A percentile compares a stretch with the other conserved stretches of the same genome.
Evolutionary conservation across 2,888 invertebrate genomes (phyloP).

Genomic region (Thera britannica): DNA sequence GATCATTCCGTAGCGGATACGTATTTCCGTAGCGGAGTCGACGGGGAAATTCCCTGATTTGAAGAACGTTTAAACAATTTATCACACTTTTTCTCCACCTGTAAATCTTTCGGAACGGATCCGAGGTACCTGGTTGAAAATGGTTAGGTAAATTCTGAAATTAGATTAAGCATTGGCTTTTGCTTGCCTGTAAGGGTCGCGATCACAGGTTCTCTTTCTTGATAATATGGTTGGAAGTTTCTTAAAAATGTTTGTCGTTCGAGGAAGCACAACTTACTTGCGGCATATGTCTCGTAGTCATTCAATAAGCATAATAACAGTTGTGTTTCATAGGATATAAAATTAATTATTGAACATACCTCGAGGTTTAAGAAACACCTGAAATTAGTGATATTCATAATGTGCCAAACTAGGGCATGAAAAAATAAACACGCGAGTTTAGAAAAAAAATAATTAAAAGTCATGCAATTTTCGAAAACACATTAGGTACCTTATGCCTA

Average conservation of each 20-base stretch:
- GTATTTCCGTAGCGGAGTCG: constrained; percentile 35
- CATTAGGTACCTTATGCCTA: no score
- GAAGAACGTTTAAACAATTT: constrained; percentile 2
- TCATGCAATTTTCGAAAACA: no score
- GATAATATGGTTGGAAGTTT: no score
- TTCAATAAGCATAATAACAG: neutral
- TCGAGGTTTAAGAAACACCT: constrained; percentile 3
- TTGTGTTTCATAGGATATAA: neutral
- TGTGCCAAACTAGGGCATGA: constrained; percentile 8
- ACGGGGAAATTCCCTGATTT: constrained; percentile 34
- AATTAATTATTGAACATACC: constrained; percentile 2
- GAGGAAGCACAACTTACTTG: neutral
- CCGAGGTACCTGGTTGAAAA: neutral
- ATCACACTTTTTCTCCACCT: neutral
- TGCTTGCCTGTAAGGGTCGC: neutral
- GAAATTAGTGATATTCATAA: constrained; percentile 5
- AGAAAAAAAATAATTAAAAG: no score
- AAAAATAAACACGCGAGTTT: neutral
- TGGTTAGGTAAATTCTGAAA: neutral
- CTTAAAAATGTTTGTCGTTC: no score
- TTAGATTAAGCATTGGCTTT: neutral
- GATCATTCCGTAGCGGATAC: constrained; percentile 34
- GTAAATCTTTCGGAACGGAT: neutral
- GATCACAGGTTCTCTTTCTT: no score
- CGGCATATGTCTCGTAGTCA: neutral